These are phyloP conservation scores for Henricia sp. DNA, from an alignment of 53 echinoderm and acorn worm genomes.

Conservation along the genomic window DNA sequence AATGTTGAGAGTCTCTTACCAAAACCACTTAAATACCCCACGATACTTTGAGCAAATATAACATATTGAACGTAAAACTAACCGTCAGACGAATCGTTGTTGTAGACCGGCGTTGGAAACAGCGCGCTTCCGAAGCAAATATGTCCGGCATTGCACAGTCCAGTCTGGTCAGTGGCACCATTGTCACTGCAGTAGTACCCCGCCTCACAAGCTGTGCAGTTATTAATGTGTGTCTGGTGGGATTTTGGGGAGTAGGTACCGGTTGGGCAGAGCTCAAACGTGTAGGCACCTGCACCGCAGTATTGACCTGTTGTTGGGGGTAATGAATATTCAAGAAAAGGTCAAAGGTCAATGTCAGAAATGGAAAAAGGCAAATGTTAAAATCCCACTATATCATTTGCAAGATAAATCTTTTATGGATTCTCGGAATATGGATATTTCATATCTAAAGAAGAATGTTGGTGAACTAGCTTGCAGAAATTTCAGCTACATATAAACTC, in stretches of 20 bases:
- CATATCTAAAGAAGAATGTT: no score
- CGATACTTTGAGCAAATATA: no score
- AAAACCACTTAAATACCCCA: no score
- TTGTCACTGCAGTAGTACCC: conserved; percentile 85
- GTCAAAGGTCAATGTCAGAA: background rate
- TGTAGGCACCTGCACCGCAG: conserved; percentile 84
- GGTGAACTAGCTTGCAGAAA: no score
- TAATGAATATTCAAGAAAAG: no score
- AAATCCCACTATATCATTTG: no score
- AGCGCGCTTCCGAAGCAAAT: conserved; percentile 82
- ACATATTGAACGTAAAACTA: no score
- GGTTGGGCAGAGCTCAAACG: conserved; percentile 82
- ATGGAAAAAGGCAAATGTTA: no score
- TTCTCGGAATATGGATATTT: no score
- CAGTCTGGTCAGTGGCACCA: conserved; percentile 69
- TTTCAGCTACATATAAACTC: no score
- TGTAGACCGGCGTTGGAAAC: conserved; percentile 92
- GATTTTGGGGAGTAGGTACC: conserved; percentile 78
- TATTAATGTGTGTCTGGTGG: conserved; percentile 83
- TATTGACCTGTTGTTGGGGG: conserved; percentile 74
- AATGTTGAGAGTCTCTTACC: no score
- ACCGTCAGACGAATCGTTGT: conserved; percentile 92
- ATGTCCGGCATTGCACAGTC: conserved; percentile 82
- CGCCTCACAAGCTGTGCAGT: conserved; percentile 90
- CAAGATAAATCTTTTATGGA: no score